phyloP scores from a whole-genome alignment of 2,797 vertebrate species.

The Falco novaeseelandiae region DNA sequence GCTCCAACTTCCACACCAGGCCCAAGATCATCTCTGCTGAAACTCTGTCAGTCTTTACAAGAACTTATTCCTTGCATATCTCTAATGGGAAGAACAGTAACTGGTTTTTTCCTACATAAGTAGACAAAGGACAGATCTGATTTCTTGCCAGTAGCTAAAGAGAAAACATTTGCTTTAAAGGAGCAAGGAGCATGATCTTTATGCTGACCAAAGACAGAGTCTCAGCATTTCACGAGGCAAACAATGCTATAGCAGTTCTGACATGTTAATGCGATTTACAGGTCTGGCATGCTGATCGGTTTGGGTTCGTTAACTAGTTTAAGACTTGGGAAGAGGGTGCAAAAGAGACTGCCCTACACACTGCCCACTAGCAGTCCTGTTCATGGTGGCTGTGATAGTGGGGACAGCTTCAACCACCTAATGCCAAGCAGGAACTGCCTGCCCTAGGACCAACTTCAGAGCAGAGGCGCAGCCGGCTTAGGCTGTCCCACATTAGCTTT shows the following conservation, averaged over 20 bases:
- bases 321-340: background rate
- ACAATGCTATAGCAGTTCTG: background rate
- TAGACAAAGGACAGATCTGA: background rate
- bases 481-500: background rate
- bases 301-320: background rate
- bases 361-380: background rate
- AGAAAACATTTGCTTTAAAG: background rate
- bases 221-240: background rate
- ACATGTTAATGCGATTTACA: background rate
- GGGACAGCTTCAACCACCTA: background rate
- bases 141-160: background rate
- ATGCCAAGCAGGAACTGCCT: background rate
- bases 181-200: background rate
- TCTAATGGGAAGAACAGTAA: background rate
- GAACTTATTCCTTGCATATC: background rate
- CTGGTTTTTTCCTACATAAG: background rate
- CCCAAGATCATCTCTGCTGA: background rate
- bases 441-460: background rate
- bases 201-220: background rate
- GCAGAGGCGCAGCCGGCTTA: slow-evolving; percentile 6
- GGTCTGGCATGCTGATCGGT: slow-evolving; percentile 27
- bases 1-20: background rate
- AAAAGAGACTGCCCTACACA: background rate
- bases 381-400: background rate
- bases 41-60: background rate